Base-by-base conservation (phyloP, 2,888 invertebrate genomes). In the Xiphydria camelus region DNA sequence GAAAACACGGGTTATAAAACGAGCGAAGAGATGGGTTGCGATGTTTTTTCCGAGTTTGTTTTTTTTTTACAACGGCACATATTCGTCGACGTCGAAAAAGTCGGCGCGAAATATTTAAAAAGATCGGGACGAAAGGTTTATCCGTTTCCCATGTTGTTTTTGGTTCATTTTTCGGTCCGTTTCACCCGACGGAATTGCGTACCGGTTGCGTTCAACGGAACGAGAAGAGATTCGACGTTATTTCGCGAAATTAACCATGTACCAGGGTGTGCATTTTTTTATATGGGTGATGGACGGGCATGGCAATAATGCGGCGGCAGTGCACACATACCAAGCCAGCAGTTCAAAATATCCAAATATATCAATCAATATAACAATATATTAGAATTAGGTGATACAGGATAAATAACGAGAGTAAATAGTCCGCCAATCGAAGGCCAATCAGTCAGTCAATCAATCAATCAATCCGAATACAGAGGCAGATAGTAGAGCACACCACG, bases 271-370 rank as follows among this genome's bases (percentile, higher is more conserved):
- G 12, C 3, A 1, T 25, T 26, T 26, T 18, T 33, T 44, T 45
- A 50, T 37, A 48, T 54, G 57, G 47, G 59, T 59, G 60, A 65
- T 59, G 53, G 54, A 53, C 61, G 58, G 59, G 53, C 56, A 64
- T 66, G 63, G 62, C 59, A 60, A 64, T 66, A 62, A 68, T 69
- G 66, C 66, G 60, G 58, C 65, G 59, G 65, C 59, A 58, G 66
- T 70, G 67, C 66, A 68, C 61, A 67, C 58, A 58, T 68, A 68
- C 63, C 66, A 68, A 70, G 68, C 64, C 69, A 68, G 60, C 59
- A 51, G 64, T 68, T 59, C 33, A 58, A 60, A 64, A 55, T 61
- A 56, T 64, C 41, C 51, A 58, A 45, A 54, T 46, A 41, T 38
- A 22, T 38, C 35, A 17, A 14, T 14, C 17, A 45, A 38, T 26